Evolutionary conservation across 1,140 invertebrate species (phyloP), one percentile per base, ranked within the genome.

Genomic region (Drosophila lini): DNA sequence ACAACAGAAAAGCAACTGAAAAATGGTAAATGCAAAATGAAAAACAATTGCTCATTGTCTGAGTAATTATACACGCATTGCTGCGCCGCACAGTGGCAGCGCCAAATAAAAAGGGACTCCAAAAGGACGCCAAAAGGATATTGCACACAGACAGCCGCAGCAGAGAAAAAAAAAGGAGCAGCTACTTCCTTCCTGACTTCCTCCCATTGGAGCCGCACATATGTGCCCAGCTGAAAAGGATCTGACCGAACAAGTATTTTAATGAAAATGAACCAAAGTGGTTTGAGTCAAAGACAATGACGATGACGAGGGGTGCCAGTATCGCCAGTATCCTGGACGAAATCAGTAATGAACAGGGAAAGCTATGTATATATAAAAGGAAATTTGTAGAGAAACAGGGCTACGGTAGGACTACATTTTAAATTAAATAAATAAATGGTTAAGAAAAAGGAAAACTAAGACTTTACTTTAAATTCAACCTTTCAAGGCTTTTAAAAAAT

Each of bases 1-100:
- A 47, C 34, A 44, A 38, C 19, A 68, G 31, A 73, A 45, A 68
- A 84, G 64, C 55, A 62, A 53, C 16, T 68, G 60, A 56, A 74
- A 82, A 68, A 67, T 69, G 64, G 75, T 71, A 86, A 81, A 75
- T 69, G 78, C 63, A 71, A 86, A 81, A 78, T 69, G 78, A 70
- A 89, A 89, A 89, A 89, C 85, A 89, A 84, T 89, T 84, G 80
- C 84, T 89, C 84, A 89, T 89, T 89, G 84, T 89, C 84, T 89
- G 84, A 63, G 80, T 85, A 89, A 89, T 89, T 89, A 89, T 81
- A 89, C 62, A 89, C 84, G 84, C 84, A 83, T 80, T 88, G 84
- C 84, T 88, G 83, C 76, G 48, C 69, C 34, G 47, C 36, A 42
- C 56, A 61, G 50, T 61, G 41, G 41, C 45, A 59, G 53, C 52